Evolutionary conservation across 1,140 invertebrate species (phyloP), one percentile per base, ranked within the genome.

Genomic region (Drosophila pandora): DNA sequence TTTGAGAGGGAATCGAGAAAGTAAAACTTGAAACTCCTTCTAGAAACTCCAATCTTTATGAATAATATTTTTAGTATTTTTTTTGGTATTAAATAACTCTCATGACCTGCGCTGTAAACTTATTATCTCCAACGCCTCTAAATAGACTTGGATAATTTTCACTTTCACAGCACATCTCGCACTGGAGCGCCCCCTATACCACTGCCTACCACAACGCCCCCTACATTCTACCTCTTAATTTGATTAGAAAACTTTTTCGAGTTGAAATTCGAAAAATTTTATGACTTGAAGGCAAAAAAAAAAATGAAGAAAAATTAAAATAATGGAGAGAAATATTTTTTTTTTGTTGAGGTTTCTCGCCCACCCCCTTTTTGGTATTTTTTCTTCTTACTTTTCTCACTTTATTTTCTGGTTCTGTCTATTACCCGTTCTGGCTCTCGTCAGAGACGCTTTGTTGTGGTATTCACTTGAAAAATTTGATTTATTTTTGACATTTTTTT

Each of bases 211-310:
- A 1, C 25, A 28, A 17, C 57, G 10, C 8, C 39, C 22, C 21
- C 59, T 21, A 7, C 37, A 50, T 47, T 8, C 39, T 12, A 37
- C 52, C 47, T 87, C 77, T 87, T 87, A 87, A 87, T 87, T 87
- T 87, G 82, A 87, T 87, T 87, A 87, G 82, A 87, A 87, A 87
- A 87, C 74, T 87, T 85, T 87, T 85, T 79, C 2, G 50, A 56
- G 63, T 69, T 69, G n/a, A 59, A 63, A 30, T 32, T 3, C 7
- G 10, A 8, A n/a, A 55, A 68, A 49, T 39, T 48, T 56, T 56
- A 67, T 68, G 62, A 69, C 23, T 69, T 30, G 0, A 67, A 45
- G 37, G 13, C 59, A 43, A n/a, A 12, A 41, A 22, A 37, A 41
- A n/a, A 25, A 6, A 4, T 10, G 4, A 21, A 12, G 3, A n/a